Percentiles rank a stretch among this genome's conserved stretches.
phyloP scores from a whole-genome alignment of 2,113 vertebrate species.

The Alligator mississippiensis region DNA sequence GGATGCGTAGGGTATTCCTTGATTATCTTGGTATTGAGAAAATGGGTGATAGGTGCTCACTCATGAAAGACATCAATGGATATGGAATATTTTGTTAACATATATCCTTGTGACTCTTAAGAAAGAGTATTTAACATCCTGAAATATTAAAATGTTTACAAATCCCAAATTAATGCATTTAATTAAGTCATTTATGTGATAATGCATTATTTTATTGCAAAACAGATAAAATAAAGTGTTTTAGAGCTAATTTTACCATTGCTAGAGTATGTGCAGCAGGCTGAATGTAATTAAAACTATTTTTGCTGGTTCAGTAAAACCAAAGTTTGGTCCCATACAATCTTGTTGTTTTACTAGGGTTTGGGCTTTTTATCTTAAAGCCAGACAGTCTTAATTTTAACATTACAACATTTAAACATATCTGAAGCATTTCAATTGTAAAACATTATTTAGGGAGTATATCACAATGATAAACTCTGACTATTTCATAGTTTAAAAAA shows the following conservation, averaged over 20 bases:
- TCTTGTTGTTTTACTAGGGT: background rate
- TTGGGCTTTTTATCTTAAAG: background rate
- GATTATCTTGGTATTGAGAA: slow-evolving; percentile 28
- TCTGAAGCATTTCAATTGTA: background rate
- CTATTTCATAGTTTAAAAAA: background rate
- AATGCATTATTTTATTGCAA: slow-evolving; percentile 67
- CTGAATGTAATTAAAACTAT: slow-evolving; percentile 51
- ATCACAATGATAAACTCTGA: background rate
- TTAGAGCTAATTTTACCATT: slow-evolving; percentile 49
- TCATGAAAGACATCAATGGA: slow-evolving; percentile 26
- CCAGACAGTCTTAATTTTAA: slow-evolving; percentile 6
- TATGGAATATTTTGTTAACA: slow-evolving; percentile 46
- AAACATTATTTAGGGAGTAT: background rate
- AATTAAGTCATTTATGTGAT: slow-evolving; percentile 69
- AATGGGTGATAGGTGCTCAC: background rate
- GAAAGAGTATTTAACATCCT: slow-evolving; percentile 58
- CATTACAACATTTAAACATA: background rate
- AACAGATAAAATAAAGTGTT: slow-evolving; percentile 67
- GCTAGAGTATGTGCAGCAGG: slow-evolving; percentile 27
- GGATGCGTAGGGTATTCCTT: background rate
- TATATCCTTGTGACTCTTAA: slow-evolving; percentile 23
- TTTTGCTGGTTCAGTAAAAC: slow-evolving; percentile 51
- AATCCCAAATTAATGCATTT: slow-evolving; percentile 62
- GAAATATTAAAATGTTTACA: slow-evolving; percentile 47
- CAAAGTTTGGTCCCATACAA: slow-evolving; percentile 30